Evolutionary conservation across 1,140 invertebrate genomes (phyloP).

Genomic region (Pogonognathellus flavescens): DNA sequence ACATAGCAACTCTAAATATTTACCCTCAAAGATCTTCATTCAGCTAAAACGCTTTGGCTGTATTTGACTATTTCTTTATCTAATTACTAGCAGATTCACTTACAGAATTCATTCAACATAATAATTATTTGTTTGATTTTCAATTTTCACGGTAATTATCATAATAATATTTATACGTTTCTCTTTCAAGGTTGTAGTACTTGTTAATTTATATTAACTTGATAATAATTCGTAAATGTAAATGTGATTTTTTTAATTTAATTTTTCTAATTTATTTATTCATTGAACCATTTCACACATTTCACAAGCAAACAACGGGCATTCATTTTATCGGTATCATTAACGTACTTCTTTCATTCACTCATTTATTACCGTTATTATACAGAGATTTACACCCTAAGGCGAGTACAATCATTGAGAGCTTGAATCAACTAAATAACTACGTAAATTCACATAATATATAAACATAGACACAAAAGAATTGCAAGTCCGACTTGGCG

Average conservation of each 20-base stretch:
- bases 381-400: conserved; percentile 14
- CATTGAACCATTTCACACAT: conserved; percentile 32
- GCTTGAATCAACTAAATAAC: conserved; percentile 29
- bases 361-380: conserved; percentile 16
- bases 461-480: conserved; percentile 21
- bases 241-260: background rate
- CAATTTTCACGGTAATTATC: too few relatives aligned
- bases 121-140: too few relatives aligned
- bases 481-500: conserved; percentile 1
- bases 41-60: too few relatives aligned
- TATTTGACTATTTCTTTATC: too few relatives aligned
- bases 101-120: too few relatives aligned
- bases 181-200: background rate
- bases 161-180: too few relatives aligned
- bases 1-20: too few relatives aligned
- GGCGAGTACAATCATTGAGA: conserved; percentile 32
- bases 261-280: conserved; percentile 44
- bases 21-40: too few relatives aligned
- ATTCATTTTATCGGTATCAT: background rate
- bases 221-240: background rate
- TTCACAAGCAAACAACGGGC: conserved; percentile 9
- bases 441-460: background rate
- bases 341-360: background rate
- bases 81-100: too few relatives aligned
- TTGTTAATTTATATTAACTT: background rate